A percentile compares a stretch with the other conserved stretches of the same genome.
Conservation (phyloP, 2,113 vertebrate genomes). For the Daubentonia madagascariensis region DNA sequence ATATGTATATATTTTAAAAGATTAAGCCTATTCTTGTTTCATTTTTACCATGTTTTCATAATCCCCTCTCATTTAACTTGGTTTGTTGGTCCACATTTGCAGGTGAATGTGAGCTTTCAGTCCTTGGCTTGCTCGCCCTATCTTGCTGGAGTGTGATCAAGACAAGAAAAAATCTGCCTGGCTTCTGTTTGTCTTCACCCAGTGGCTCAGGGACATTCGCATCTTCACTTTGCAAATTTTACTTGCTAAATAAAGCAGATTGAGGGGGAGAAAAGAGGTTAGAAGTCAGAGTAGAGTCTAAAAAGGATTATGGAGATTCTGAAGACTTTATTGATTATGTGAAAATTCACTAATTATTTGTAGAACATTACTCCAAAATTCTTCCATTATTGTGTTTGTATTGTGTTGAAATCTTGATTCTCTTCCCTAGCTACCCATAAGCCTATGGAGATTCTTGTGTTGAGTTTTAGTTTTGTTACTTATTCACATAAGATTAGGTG, state of each 20-base stretch:
- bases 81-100: neutral
- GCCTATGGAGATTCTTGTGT: neutral
- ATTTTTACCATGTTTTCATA: slow-evolving; percentile 5
- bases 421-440: neutral
- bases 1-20: neutral
- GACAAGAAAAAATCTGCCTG: neutral
- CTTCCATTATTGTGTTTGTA: neutral
- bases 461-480: neutral
- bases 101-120: neutral
- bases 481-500: neutral
- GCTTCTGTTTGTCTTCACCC: neutral
- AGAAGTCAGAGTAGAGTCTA: neutral
- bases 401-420: neutral
- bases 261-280: neutral
- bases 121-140: neutral
- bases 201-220: neutral
- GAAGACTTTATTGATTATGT: neutral
- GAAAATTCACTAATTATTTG: neutral
- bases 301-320: neutral
- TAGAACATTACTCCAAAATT: neutral
- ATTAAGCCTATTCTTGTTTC: neutral
- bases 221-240: neutral
- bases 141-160: neutral
- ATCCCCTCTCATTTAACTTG: neutral
- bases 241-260: neutral